These are phyloP conservation scores for Microtus obscurus DNA, from an alignment of 2,797 vertebrate genomes.

Conservation along the genomic window DNA sequence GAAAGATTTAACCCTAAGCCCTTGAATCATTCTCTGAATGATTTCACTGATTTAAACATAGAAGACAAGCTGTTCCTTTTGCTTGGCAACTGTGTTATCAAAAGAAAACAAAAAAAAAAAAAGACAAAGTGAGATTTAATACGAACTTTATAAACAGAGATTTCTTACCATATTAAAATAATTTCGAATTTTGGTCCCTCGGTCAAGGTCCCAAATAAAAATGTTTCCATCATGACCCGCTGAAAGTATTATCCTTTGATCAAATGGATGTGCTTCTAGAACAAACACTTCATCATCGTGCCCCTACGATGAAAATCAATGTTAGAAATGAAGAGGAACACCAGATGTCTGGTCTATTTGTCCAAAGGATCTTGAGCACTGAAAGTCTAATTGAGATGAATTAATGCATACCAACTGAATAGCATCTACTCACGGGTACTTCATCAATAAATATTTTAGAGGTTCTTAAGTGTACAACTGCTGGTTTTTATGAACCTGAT, in stretches of 20 bases:
- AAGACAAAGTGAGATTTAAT: conserved; percentile 36
- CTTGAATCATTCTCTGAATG: conserved; percentile 24
- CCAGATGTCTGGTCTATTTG: neutral
- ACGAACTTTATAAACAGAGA: conserved; percentile 20
- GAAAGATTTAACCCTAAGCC: conserved; percentile 19
- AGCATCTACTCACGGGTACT: conserved; percentile 35
- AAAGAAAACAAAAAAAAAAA: neutral
- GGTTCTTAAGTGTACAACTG: conserved; percentile 18
- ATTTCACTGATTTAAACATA: conserved; percentile 61
- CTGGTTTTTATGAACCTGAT: conserved; percentile 59
- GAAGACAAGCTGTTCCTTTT: conserved; percentile 27
- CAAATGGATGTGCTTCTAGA: conserved; percentile 97
- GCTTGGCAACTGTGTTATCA: conserved; percentile 33
- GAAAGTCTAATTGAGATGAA: conserved; percentile 21
- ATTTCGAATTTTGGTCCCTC: conserved; percentile 97
- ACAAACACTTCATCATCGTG: conserved; percentile 99
- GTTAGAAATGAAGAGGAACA: conserved; percentile 14
- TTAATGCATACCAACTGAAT: conserved; percentile 16
- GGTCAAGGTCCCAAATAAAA: conserved; percentile 97
- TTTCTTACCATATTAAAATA: conserved; percentile 98
- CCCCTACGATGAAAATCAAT: conserved; percentile 89
- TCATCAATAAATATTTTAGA: neutral
- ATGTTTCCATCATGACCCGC: conserved; percentile 99
- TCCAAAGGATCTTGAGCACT: neutral
- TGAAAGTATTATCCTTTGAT: conserved; percentile 96